Base-by-base conservation (phyloP, 35 echinoderm and acorn worm species). In the Eucidaris tribuloides region DNA sequence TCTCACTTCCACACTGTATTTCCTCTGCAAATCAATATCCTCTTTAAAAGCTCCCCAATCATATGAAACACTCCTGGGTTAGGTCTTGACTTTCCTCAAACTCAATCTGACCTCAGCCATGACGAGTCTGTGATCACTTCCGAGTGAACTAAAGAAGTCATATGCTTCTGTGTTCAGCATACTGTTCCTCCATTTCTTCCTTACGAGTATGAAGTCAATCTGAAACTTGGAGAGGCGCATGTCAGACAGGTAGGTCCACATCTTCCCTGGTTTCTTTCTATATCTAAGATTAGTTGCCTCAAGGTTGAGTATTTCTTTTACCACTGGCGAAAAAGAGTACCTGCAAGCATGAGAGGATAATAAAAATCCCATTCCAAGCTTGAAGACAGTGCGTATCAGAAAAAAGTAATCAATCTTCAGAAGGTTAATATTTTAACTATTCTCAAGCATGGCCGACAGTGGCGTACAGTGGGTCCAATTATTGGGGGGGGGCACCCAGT, bases 131-230 rank as follows among this genome's bases (percentile, higher is more conserved):
- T 84, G 82, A 50, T 84, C 82, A 44, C 57, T 65, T 20, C 82
- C 59, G 4, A 84, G 22, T 30, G 33, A 22, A 40, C 36, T 23
- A 29, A 84, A 84, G 33, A 38, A 70, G 45, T 71, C 54, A 63
- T 70, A 84, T 42, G 82, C 36, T 48, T 84, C 56, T 30, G 36
- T 42, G 42, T 84, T 48, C 46, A 46, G 2, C 1, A 68, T 63
- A 27, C 62, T 70, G 39, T 84, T 71, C 46, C 62, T 70, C 62
- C 82, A 84, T 28, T 84, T 84, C 50, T 27, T 84, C 19, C 64
- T 66, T 27, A 42, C 61, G 5, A 84, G 42, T 33, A 84, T 84
- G 62, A 65, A 84, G 34, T 84, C 82, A 28, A 71, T 46, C 46
- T 84, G 82, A 30, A 63, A 63, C 23, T 63, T 63, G 59, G 23